Conservation (phyloP, 2,113 vertebrate species). For the Ornithorhynchus anatinus region DNA sequence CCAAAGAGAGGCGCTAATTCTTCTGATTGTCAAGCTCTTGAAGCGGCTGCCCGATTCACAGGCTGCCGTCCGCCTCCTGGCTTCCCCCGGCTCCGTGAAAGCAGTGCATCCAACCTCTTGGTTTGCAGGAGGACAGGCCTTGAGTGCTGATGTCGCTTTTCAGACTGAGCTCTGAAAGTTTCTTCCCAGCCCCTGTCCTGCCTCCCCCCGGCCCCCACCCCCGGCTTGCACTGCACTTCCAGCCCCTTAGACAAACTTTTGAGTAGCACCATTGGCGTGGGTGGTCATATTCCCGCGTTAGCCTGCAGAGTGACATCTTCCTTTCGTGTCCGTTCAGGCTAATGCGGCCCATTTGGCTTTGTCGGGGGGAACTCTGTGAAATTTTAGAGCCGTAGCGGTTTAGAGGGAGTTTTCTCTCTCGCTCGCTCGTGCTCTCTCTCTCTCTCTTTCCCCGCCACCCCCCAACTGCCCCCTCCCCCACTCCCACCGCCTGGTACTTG, state of each 20-base stretch:
- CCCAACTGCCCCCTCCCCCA: too few relatives aligned
- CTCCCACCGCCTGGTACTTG: too few relatives aligned
- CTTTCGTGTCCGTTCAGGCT: too few relatives aligned
- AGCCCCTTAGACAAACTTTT: not conserved
- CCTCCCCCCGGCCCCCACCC: fast-evolving
- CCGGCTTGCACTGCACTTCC: fast-evolving
- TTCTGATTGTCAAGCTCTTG: not conserved
- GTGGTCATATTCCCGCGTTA: fast-evolving
- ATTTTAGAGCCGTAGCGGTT: not conserved
- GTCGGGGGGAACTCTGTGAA: too few relatives aligned
- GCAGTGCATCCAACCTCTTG: fast-evolving
- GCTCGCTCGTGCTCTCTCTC: not conserved
- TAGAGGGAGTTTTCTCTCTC: not conserved
- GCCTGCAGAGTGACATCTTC: too few relatives aligned
- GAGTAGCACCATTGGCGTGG: not conserved
- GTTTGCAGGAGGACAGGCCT: fast-evolving
- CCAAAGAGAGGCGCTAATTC: not conserved
- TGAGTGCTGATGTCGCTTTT: not conserved
- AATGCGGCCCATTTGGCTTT: too few relatives aligned
- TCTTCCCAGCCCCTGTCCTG: not conserved
- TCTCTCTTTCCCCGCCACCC: not conserved
- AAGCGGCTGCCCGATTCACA: not conserved
- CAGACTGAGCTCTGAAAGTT: not conserved
- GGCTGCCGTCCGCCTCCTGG: not conserved
- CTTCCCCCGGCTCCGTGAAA: too few relatives aligned